Percentiles rank a stretch among this genome's conserved stretches.
These are phyloP conservation scores for Helicoverpa zea DNA, from an alignment of 1,140 invertebrate species.

Conservation along the genomic window DNA sequence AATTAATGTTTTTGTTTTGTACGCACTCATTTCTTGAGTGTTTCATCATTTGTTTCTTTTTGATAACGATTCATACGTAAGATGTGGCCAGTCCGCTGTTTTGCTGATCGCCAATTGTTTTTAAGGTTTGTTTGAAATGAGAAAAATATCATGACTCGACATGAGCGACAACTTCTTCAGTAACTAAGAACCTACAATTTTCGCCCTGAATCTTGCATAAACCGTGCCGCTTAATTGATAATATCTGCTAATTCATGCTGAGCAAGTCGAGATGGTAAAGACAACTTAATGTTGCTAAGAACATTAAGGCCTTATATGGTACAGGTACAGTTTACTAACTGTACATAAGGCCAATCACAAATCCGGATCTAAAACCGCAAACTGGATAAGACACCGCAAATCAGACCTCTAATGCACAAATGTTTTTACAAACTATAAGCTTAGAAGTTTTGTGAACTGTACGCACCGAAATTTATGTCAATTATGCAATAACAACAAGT, in stretches of 20 bases:
- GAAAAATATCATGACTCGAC: background rate
- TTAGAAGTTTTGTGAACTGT: background rate
- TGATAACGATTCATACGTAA: slow-evolving; percentile 37
- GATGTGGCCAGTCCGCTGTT: background rate
- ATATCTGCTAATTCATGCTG: too few species aligned
- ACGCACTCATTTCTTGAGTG: slow-evolving; percentile 19
- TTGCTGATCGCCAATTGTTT: slow-evolving; percentile 4
- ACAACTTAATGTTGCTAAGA: too few species aligned
- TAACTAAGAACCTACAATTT: too few species aligned
- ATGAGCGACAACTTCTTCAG: too few species aligned
- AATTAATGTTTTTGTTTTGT: slow-evolving; percentile 33
- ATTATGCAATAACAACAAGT: background rate
- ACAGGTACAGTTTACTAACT: too few species aligned
- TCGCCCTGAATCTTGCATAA: too few species aligned
- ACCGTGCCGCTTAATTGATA: too few species aligned
- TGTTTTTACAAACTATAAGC: background rate
- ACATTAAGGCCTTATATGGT: too few species aligned
- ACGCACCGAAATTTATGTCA: slow-evolving; percentile 3
- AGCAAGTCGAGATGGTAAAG: too few species aligned
- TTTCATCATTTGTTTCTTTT: slow-evolving; percentile 47
- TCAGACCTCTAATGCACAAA: background rate
- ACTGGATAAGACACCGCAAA: background rate
- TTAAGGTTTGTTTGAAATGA: slow-evolving; percentile 3
- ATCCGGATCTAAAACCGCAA: background rate
- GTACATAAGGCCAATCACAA: too few species aligned